Evolutionary conservation across 92 coral and sea anemone species (phyloP).

Genomic region (Galaxea fascicularis): DNA sequence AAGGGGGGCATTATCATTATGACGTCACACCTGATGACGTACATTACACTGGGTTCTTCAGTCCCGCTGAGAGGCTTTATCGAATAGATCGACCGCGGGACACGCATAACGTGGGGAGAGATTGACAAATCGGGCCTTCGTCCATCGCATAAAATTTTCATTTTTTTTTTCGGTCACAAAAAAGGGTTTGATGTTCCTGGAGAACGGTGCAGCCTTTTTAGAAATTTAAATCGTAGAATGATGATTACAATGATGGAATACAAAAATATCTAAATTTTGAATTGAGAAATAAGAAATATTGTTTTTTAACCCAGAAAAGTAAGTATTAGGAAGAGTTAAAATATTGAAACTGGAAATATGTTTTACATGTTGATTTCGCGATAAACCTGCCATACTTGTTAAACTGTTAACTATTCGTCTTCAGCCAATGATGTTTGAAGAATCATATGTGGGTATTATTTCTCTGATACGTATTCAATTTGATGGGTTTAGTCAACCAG

Average conservation of each 20-base stretch:
- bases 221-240: neutral
- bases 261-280: neutral
- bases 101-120: conserved; percentile 80
- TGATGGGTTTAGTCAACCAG: too few species aligned
- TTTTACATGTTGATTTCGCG: too few species aligned
- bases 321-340: neutral
- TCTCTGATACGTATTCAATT: too few species aligned
- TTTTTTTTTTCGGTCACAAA: neutral
- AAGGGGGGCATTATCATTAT: conserved; percentile 98
- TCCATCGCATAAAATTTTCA: neutral
- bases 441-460: too few species aligned
- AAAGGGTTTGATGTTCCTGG: neutral
- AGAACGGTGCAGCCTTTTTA: too few species aligned
- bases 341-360: too few species aligned
- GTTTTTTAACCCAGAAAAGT: neutral
- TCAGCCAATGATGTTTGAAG: too few species aligned
- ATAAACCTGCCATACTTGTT: too few species aligned
- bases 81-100: conserved; percentile 89
- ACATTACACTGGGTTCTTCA: conserved; percentile 90
- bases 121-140: neutral
- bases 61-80: conserved; percentile 85
- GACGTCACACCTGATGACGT: conserved; percentile 96
- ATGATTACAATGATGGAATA: neutral
- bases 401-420: too few species aligned
- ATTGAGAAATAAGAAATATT: neutral